These are phyloP conservation scores for Lochmaea capreae DNA, from an alignment of 2,888 invertebrate genomes.

Conservation along the genomic window DNA sequence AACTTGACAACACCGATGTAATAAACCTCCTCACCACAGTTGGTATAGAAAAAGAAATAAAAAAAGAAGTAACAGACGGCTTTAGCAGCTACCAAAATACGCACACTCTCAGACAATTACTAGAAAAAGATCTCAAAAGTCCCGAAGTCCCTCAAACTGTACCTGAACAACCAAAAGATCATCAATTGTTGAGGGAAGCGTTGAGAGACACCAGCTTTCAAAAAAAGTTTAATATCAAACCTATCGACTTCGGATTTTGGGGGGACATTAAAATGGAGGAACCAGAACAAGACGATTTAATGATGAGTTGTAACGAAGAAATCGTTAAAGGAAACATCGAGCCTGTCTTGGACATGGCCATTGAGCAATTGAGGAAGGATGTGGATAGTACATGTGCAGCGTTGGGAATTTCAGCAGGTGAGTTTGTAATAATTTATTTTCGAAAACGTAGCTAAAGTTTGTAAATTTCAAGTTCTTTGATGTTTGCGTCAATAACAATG, in stretches of 20 bases:
- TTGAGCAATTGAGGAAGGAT: constrained; percentile 87
- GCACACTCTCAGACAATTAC: constrained; percentile 53
- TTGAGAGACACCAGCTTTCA: constrained; percentile 88
- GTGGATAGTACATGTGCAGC: constrained; percentile 86
- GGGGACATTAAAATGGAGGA: constrained; percentile 76
- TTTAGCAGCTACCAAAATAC: constrained; percentile 69
- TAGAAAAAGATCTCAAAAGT: constrained; percentile 55
- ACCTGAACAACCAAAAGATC: constrained; percentile 69
- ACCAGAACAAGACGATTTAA: constrained; percentile 67
- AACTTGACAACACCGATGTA: constrained; percentile 55
- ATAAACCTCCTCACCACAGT: constrained; percentile 57
- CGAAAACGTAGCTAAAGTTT: too few relatives aligned
- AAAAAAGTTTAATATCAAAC: constrained; percentile 83
- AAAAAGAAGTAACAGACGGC: constrained; percentile 73
- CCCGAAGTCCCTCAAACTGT: constrained; percentile 51
- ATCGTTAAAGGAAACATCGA: constrained; percentile 82
- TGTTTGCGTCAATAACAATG: too few relatives aligned
- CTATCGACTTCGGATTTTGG: constrained; percentile 75
- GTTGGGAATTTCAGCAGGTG: constrained; percentile 90
- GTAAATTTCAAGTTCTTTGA: too few relatives aligned
- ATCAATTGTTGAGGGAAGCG: constrained; percentile 83
- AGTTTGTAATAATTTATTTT: constrained; percentile 60
- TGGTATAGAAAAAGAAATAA: constrained; percentile 60
- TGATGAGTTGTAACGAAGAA: constrained; percentile 66
- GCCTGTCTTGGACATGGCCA: constrained; percentile 84